Evolutionary conservation across 2,888 invertebrate species (phyloP).

Genomic region (Chaetoderma sp.): DNA sequence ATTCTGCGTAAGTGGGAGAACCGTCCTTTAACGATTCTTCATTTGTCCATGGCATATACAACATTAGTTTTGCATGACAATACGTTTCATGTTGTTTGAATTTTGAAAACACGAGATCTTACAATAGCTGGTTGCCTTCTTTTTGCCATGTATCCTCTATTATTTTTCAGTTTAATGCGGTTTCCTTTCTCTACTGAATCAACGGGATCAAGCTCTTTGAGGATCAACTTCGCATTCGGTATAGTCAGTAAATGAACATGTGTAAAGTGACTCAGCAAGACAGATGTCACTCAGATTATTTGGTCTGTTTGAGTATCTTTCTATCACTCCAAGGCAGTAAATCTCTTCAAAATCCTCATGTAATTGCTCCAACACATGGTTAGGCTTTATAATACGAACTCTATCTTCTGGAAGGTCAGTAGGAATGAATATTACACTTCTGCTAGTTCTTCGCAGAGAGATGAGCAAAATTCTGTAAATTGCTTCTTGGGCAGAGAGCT

Average conservation of each 20-base stretch:
- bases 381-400: conserved; percentile 43
- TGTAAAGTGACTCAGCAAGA: too few relatives aligned
- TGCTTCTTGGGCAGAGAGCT: conserved; percentile 44
- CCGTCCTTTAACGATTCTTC: too few relatives aligned
- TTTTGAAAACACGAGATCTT: conserved; percentile 3
- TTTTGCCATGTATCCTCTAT: conserved; percentile 9
- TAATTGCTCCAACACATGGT: conserved; percentile 30
- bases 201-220: too few relatives aligned
- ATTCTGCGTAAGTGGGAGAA: too few relatives aligned
- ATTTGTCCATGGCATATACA: conserved; percentile 3
- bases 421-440: conserved; percentile 30
- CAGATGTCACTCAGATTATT: conserved; percentile 34
- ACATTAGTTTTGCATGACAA: not conserved
- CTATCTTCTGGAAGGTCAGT: conserved; percentile 42
- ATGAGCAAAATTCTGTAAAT: conserved; percentile 34
- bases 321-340: too few relatives aligned
- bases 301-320: too few relatives aligned
- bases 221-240: too few relatives aligned
- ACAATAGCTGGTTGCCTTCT: conserved; percentile 8
- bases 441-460: conserved; percentile 26
- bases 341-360: conserved; percentile 28
- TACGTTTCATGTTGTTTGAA: not conserved
- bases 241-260: too few relatives aligned
- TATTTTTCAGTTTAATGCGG: conserved; percentile 20
- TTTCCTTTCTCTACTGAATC: too few relatives aligned